These are phyloP conservation scores for Bubalus kerabau DNA, from an alignment of 2,113 vertebrate species.

Conservation along the genomic window DNA sequence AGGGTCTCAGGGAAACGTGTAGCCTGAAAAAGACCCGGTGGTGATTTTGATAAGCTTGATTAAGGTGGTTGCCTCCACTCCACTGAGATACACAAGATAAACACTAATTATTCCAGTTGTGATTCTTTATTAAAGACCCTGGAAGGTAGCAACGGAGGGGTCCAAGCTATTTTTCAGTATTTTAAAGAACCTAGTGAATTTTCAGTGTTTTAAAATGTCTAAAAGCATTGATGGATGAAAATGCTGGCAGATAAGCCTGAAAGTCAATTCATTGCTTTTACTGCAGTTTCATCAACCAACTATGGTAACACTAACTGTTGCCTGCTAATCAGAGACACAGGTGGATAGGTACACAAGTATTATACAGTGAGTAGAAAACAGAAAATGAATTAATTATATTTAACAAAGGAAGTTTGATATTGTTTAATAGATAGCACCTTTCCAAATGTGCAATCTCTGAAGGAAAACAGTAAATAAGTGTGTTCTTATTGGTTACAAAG, in stretches of 20 bases:
- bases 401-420: neutral
- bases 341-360: no score
- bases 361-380: neutral
- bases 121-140: neutral
- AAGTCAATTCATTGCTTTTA: neutral
- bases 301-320: neutral
- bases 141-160: neutral
- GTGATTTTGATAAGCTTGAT: neutral
- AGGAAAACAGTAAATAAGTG: slow-evolving; percentile 20
- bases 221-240: neutral
- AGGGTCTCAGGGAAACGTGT: neutral
- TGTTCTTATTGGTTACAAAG: neutral
- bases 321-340: neutral
- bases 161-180: neutral
- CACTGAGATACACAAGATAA: neutral
- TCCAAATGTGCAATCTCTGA: neutral
- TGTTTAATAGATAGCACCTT: neutral
- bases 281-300: neutral
- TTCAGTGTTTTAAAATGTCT: neutral
- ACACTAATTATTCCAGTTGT: neutral
- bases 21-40: neutral
- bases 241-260: neutral
- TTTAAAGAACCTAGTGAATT: neutral
- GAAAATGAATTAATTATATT: neutral
- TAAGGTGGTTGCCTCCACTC: neutral